These are phyloP conservation scores for Accipiter cooperii DNA, from an alignment of 2,113 vertebrate genomes.

Conservation along the genomic window DNA sequence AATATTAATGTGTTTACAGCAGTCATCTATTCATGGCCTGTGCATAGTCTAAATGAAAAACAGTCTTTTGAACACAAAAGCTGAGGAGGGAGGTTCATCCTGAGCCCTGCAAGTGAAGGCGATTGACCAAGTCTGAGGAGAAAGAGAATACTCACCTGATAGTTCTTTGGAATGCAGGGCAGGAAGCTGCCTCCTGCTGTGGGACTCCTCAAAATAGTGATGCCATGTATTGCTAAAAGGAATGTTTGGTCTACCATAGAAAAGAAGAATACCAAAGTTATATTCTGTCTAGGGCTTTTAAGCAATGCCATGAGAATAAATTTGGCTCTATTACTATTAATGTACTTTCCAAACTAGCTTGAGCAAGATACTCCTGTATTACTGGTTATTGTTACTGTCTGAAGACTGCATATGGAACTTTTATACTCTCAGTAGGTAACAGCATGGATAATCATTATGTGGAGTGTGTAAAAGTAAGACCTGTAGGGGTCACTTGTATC, in stretches of 20 bases:
- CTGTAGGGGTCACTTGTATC: background rate
- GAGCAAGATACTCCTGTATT: background rate
- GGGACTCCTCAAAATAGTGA: fast-evolving
- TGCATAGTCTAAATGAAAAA: background rate
- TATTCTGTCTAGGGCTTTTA: background rate
- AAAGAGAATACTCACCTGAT: background rate
- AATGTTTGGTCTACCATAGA: background rate
- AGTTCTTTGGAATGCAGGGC: background rate
- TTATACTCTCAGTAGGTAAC: background rate
- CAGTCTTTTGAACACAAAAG: background rate
- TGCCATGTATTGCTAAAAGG: background rate
- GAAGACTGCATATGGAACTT: background rate
- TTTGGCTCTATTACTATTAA: background rate
- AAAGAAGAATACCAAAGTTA: background rate
- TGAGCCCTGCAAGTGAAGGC: background rate
- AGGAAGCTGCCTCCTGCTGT: background rate
- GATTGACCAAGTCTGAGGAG: background rate
- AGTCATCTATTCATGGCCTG: background rate
- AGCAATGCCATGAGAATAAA: background rate
- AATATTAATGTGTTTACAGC: background rate
- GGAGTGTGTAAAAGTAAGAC: background rate
- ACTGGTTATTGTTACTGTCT: background rate
- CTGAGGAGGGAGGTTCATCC: background rate
- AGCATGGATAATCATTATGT: background rate
- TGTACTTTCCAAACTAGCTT: background rate